Conservation (phyloP, 2,888 invertebrate genomes). For the Lochmaea capreae region DNA sequence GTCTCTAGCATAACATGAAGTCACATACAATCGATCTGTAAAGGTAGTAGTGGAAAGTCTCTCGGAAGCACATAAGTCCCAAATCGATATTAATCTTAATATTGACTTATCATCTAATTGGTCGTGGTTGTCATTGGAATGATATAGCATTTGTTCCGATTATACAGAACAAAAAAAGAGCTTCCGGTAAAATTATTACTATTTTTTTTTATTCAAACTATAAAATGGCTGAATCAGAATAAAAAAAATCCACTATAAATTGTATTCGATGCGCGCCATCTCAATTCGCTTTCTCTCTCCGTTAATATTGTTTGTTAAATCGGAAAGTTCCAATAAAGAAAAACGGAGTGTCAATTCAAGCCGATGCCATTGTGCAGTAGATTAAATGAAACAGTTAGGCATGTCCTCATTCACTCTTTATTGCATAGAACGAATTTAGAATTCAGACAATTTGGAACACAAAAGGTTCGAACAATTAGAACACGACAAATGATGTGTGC, state of each 20-base stretch:
- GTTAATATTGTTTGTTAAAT: constrained; percentile 44
- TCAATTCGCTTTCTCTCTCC: constrained; percentile 14
- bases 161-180: no score
- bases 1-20: no score
- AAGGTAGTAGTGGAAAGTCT: no score
- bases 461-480: constrained; percentile 61
- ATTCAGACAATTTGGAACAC: constrained; percentile 60
- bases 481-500: constrained; percentile 28
- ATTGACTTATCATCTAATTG: no score
- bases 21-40: no score
- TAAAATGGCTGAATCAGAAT: not conserved
- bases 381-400: constrained; percentile 56
- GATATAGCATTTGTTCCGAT: no score
- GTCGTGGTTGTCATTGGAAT: no score
- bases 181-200: no score
- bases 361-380: constrained; percentile 35
- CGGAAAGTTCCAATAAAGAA: constrained; percentile 44
- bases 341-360: constrained; percentile 41
- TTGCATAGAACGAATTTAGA: constrained; percentile 58
- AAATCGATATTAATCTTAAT: no score
- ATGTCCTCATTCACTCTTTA: constrained; percentile 56
- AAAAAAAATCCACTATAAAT: constrained; percentile 8
- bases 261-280: constrained; percentile 1
- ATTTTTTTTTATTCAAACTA: no score
- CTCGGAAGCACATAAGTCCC: no score